These are phyloP conservation scores for Fukomys damarensis DNA, from an alignment of 2,113 vertebrate genomes.

Conservation along the genomic window DNA sequence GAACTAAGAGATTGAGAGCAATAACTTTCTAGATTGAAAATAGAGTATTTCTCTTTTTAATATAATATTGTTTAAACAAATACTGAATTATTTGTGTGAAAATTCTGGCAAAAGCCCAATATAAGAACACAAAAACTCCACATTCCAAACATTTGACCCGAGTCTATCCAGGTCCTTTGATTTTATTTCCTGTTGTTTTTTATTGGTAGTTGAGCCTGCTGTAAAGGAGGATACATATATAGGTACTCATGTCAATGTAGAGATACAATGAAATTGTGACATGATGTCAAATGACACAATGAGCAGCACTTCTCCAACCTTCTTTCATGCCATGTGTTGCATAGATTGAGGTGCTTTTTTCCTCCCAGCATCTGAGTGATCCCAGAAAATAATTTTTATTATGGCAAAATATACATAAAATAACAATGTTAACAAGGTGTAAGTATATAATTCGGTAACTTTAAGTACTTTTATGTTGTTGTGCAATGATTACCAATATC, in stretches of 20 bases:
- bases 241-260: neutral
- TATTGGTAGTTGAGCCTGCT: neutral
- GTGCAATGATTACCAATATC: neutral
- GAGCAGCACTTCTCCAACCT: neutral
- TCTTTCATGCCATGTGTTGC: neutral
- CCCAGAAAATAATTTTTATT: neutral
- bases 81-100: slow-evolving; percentile 28
- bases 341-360: neutral
- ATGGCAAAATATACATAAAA: neutral
- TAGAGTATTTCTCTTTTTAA: neutral
- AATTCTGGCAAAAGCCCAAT: slow-evolving; percentile 19
- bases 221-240: neutral
- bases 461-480: slow-evolving; percentile 21
- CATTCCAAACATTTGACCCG: neutral
- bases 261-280: neutral
- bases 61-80: slow-evolving; percentile 17
- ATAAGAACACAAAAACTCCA: neutral
- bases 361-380: neutral
- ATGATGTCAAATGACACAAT: neutral
- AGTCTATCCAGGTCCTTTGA: neutral
- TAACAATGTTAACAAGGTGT: neutral
- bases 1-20: neutral
- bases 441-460: neutral
- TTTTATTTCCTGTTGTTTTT: neutral
- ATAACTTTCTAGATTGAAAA: neutral